phyloP scores from a whole-genome alignment of 1,140 invertebrate species.

The Dendroctonus ponderosae region DNA sequence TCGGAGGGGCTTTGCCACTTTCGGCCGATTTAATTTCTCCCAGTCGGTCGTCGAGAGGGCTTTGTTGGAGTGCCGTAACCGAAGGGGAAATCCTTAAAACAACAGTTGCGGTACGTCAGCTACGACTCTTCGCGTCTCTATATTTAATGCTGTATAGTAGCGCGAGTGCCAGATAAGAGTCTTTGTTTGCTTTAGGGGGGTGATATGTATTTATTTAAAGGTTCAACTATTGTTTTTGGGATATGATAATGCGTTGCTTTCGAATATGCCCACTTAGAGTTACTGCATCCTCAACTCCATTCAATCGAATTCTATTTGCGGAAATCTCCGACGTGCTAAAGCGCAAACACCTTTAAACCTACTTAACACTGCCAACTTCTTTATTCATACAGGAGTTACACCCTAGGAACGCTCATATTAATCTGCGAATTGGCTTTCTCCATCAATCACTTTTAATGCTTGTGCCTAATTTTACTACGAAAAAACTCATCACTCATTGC shows the following conservation, averaged over 20 bases:
- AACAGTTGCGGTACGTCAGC: slow-evolving; percentile 39
- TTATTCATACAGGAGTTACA: too few relatives aligned
- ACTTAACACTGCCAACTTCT: too few relatives aligned
- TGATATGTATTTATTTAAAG: background rate
- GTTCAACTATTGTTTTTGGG: background rate
- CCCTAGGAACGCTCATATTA: too few relatives aligned
- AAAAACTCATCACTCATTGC: too few relatives aligned
- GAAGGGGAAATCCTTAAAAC: slow-evolving; percentile 41
- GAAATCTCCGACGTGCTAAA: too few relatives aligned
- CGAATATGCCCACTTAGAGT: background rate
- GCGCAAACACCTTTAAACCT: too few relatives aligned
- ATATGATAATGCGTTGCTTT: background rate
- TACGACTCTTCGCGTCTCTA: slow-evolving; percentile 30
- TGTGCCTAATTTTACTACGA: too few relatives aligned
- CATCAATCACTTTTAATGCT: too few relatives aligned
- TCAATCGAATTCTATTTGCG: background rate
- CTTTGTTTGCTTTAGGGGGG: background rate
- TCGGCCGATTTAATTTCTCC: slow-evolving; percentile 19
- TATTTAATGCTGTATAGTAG: slow-evolving; percentile 31
- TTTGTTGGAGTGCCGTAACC: slow-evolving; percentile 29
- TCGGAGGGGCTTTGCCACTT: slow-evolving; percentile 23
- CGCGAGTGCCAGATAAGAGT: background rate
- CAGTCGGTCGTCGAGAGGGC: slow-evolving; percentile 11
- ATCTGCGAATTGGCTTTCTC: too few relatives aligned
- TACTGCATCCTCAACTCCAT: background rate